Conservation (phyloP, 2,888 invertebrate species). For the Acanthacorydalis orientalis region DNA sequence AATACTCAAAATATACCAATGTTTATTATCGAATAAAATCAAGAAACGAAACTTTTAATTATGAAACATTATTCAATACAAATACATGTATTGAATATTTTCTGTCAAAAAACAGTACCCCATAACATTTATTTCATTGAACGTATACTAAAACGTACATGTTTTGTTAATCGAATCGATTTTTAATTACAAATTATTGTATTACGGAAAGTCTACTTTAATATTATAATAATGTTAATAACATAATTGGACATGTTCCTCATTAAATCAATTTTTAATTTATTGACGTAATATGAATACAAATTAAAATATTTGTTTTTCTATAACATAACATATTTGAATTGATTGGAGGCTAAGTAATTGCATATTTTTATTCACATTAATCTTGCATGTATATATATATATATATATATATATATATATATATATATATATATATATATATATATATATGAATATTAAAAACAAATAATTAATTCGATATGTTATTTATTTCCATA, state of each 20-base stretch:
- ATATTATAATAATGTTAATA: background rate
- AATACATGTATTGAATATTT: background rate
- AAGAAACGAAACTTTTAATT: background rate
- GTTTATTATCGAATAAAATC: background rate
- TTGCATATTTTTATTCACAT: too few relatives aligned
- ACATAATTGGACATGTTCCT: background rate
- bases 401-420: too few relatives aligned
- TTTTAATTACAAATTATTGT: background rate
- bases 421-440: too few relatives aligned
- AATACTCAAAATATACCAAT: too few relatives aligned
- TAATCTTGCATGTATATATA: background rate
- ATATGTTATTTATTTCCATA: background rate
- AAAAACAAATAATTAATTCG: too few relatives aligned
- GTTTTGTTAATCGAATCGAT: background rate
- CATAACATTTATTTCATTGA: too few relatives aligned
- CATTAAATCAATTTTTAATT: background rate
- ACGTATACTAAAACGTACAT: background rate
- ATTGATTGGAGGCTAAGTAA: background rate
- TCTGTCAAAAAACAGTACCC: background rate
- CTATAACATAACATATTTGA: background rate
- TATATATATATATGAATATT: too few relatives aligned
- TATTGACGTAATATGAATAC: background rate
- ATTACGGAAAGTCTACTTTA: background rate
- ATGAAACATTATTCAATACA: background rate
- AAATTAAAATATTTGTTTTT: background rate